Conservation (phyloP, 2,888 invertebrate genomes). For the Hetaerina titia region DNA sequence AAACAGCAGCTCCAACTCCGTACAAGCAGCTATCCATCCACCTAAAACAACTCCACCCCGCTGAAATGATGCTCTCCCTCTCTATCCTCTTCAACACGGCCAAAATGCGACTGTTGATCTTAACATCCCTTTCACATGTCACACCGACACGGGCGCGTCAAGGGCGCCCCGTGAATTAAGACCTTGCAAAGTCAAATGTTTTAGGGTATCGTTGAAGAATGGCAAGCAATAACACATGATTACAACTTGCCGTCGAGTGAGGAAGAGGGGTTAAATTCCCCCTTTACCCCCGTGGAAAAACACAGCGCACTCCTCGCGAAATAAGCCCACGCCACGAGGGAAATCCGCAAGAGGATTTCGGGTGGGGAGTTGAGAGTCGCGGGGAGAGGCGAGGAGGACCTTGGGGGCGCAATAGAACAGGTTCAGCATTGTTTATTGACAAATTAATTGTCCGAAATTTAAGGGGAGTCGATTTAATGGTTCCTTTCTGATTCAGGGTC, state of each 20-base stretch:
- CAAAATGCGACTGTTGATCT: no score
- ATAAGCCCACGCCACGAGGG: neutral
- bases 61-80: no score
- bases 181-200: neutral
- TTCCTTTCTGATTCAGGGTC: neutral
- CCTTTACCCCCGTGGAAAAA: neutral
- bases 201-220: neutral
- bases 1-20: no score
- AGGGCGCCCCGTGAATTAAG: neutral
- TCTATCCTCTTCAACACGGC: no score
- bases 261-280: neutral
- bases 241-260: neutral
- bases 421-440: constrained; percentile 2
- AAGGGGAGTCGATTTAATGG: neutral
- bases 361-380: no score
- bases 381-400: neutral
- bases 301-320: neutral
- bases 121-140: no score
- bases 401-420: neutral
- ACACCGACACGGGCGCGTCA: neutral
- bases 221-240: neutral
- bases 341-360: neutral
- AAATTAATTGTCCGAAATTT: constrained; percentile 19
- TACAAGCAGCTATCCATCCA: no score
- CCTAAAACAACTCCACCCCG: no score